Evolutionary conservation across 2,888 invertebrate genomes (phyloP).

Genomic region (Schizotus pectinicornis): DNA sequence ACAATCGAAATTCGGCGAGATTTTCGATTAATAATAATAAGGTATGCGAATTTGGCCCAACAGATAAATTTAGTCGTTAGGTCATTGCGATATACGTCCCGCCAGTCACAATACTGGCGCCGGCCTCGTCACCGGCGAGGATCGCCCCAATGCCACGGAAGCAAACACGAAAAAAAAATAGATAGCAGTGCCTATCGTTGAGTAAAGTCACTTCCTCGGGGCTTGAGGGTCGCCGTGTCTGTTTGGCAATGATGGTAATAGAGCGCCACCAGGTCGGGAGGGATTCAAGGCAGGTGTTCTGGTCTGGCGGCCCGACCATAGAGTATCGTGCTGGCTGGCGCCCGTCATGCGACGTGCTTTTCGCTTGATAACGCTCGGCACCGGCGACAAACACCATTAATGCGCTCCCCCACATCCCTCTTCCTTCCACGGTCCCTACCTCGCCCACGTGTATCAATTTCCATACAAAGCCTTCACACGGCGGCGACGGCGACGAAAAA

Average conservation of each 20-base stretch:
- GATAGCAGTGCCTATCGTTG: too few relatives aligned
- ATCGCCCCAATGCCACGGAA: conserved; percentile 19
- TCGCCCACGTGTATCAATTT: conserved; percentile 1
- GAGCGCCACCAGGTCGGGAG: too few relatives aligned
- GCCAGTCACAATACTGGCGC: conserved; percentile 52
- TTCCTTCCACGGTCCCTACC: not conserved
- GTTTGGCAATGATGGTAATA: too few relatives aligned
- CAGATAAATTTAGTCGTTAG: conserved; percentile 51
- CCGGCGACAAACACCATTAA: conserved; percentile 32
- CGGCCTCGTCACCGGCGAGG: conserved; percentile 34
- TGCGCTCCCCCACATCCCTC: conserved; percentile 29
- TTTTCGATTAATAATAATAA: too few relatives aligned
- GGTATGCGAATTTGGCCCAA: conserved; percentile 19
- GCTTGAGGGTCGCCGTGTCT: too few relatives aligned
- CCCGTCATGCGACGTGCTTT: conserved; percentile 35
- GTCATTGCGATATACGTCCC: conserved; percentile 46
- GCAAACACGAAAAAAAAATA: too few relatives aligned
- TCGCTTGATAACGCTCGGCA: conserved; percentile 32
- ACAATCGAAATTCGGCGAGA: too few relatives aligned
- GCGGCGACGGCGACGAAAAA: too few relatives aligned
- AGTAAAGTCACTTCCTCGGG: too few relatives aligned
- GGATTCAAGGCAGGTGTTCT: conserved; percentile 19
- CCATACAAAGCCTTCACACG: conserved; percentile 11
- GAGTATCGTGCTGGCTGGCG: conserved; percentile 33
- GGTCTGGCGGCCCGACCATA: conserved; percentile 22